These are phyloP conservation scores for Drosophila malerkotliana DNA, from an alignment of 1,140 invertebrate species.

Conservation along the genomic window DNA sequence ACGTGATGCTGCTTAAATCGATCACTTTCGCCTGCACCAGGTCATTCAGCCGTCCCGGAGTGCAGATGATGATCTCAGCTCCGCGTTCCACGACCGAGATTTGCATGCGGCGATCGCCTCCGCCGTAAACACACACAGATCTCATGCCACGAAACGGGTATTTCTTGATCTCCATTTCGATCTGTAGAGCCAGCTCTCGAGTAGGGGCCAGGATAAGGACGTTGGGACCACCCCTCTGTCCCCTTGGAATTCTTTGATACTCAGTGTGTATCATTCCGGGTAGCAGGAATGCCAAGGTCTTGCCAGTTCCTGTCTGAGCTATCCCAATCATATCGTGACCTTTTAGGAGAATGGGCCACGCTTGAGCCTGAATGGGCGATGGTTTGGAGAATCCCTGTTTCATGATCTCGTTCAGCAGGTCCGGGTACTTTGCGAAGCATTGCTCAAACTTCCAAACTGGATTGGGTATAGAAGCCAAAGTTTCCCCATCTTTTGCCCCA, in stretches of 20 bases:
- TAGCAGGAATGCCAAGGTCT: conserved; percentile 95
- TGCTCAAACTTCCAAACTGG: too few species aligned
- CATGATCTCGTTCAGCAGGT: too few species aligned
- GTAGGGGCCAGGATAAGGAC: conserved; percentile 95
- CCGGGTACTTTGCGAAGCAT: too few species aligned
- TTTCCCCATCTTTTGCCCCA: conserved; percentile 83
- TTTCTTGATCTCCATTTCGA: conserved; percentile 94
- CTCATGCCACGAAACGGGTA: conserved; percentile 93
- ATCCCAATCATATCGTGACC: conserved; percentile 96
- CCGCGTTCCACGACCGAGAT: conserved; percentile 88
- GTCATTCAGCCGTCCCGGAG: conserved; percentile 94
- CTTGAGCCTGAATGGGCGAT: conserved; percentile 87
- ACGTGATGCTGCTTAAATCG: conserved; percentile 91
- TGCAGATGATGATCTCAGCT: conserved; percentile 95
- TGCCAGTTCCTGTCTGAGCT: conserved; percentile 96
- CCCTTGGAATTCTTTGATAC: conserved; percentile 88
- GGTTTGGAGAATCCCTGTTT: too few species aligned
- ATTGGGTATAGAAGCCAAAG: conserved; percentile 87
- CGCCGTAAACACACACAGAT: conserved; percentile 94
- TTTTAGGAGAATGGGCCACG: conserved; percentile 94
- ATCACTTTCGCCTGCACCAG: conserved; percentile 88
- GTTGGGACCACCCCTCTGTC: conserved; percentile 90
- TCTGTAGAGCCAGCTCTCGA: conserved; percentile 95
- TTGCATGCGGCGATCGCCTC: conserved; percentile 91
- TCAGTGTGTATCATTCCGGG: conserved; percentile 96